A percentile compares a stretch with the other conserved stretches of the same genome.
Conservation (phyloP, 1,140 invertebrate genomes). For the Drosophila sucinea region DNA sequence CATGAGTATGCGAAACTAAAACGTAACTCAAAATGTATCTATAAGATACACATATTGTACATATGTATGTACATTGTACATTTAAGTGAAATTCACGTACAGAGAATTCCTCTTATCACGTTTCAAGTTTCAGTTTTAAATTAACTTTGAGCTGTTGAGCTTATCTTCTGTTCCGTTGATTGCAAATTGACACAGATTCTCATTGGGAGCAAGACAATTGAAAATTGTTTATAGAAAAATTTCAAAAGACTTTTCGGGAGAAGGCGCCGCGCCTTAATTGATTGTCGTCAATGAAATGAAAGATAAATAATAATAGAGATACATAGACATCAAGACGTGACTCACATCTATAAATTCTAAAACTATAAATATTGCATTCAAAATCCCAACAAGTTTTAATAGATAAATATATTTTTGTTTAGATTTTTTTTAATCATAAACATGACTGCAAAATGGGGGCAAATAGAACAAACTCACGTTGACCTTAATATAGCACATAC, state of each 20-base stretch:
- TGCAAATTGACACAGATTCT: constrained; percentile 59
- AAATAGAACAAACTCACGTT: too few species aligned
- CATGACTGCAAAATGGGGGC: too few species aligned
- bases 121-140: constrained; percentile 30
- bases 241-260: constrained; percentile 37
- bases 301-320: constrained; percentile 21
- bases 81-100: constrained; percentile 46
- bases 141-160: not conserved
- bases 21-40: constrained; percentile 12
- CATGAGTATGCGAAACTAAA: constrained; percentile 5
- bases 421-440: too few species aligned
- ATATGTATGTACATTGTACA: constrained; percentile 32
- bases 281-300: constrained; percentile 24
- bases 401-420: too few species aligned
- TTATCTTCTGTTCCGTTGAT: constrained; percentile 35
- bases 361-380: too few species aligned
- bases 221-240: constrained; percentile 53
- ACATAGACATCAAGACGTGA: constrained; percentile 14
- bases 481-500: too few species aligned
- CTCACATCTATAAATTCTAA: constrained; percentile 20
- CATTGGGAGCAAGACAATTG: constrained; percentile 54
- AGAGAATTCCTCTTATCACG: constrained; percentile 8
- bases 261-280: constrained; percentile 19
- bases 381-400: too few species aligned
- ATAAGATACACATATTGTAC: not conserved